Conservation (phyloP, 2,888 invertebrate genomes). For the Caenorhabditis sp. region DNA sequence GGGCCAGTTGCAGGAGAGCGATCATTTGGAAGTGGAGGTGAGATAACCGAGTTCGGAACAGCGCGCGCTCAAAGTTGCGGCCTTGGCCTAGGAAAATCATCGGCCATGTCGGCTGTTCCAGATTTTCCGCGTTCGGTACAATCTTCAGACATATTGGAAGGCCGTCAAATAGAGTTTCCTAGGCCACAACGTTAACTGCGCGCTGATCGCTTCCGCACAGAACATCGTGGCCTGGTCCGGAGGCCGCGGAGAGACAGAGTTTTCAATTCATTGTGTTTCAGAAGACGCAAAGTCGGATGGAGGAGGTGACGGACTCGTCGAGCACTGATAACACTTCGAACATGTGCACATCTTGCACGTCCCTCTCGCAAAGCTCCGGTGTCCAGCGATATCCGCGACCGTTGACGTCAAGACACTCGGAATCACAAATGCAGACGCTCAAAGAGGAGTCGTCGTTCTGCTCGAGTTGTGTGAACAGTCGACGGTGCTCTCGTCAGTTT, state of each 20-base stretch:
- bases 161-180: no score
- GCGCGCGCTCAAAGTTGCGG: no score
- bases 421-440: conserved; percentile 54
- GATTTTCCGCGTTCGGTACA: no score
- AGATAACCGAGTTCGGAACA: no score
- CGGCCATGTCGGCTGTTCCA: no score
- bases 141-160: no score
- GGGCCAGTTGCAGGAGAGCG: conserved; percentile 66
- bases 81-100: no score
- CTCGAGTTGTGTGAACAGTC: conserved; percentile 43
- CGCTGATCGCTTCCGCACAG: no score
- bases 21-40: conserved; percentile 68
- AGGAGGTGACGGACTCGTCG: conserved; percentile 53
- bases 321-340: conserved; percentile 53
- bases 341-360: conserved; percentile 56
- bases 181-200: no score
- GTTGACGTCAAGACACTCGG: conserved; percentile 45
- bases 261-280: no score
- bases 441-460: conserved; percentile 58
- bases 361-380: conserved; percentile 32
- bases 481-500: conserved; percentile 53
- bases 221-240: no score
- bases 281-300: conserved; percentile 60
- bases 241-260: no score
- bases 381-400: conserved; percentile 35